These are phyloP conservation scores for Pseudocheirus occidentalis DNA, from an alignment of 2,797 vertebrate genomes.

Conservation along the genomic window DNA sequence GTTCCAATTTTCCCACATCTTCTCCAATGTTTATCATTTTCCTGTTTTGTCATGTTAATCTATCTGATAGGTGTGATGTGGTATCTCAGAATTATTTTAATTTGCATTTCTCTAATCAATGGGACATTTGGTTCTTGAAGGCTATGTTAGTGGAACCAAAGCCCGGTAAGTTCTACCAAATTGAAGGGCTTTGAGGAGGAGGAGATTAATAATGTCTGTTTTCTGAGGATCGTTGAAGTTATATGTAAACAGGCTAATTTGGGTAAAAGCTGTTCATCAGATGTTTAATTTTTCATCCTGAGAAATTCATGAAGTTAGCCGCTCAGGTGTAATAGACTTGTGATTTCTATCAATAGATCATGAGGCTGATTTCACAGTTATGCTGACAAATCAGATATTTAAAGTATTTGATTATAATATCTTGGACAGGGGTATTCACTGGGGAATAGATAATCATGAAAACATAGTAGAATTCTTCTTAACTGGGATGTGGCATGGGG, in stretches of 20 bases:
- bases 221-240: neutral
- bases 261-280: neutral
- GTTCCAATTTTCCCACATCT: too few species aligned
- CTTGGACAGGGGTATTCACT: neutral
- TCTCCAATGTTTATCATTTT: too few species aligned
- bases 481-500: neutral
- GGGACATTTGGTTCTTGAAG: neutral
- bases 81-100: too few species aligned
- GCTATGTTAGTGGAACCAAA: neutral
- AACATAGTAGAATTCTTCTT: neutral
- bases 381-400: neutral
- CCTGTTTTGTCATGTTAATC: too few species aligned
- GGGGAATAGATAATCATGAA: neutral
- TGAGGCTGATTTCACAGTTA: neutral
- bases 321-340: neutral
- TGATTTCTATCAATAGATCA: neutral
- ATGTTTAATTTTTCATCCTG: neutral
- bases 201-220: neutral
- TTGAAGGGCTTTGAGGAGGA: neutral
- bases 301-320: neutral
- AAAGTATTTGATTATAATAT: neutral
- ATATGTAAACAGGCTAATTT: neutral
- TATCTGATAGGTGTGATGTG: too few species aligned
- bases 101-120: neutral
- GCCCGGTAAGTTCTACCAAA: neutral